phyloP scores from a whole-genome alignment of 2,113 vertebrate species.

The Leptocoma aspasia region DNA sequence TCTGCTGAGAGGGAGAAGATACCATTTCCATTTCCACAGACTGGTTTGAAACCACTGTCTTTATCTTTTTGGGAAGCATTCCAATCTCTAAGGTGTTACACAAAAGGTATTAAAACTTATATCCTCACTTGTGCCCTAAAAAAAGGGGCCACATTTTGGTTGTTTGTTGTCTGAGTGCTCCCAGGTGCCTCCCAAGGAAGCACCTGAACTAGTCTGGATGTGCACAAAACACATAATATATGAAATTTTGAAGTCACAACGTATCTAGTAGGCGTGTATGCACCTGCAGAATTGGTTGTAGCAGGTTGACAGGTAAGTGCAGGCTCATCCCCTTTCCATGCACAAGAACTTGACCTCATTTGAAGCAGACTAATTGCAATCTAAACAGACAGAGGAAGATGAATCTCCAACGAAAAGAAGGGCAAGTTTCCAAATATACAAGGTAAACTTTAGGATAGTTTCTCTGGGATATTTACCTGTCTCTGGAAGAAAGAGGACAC shows the following conservation, averaged over 20 bases:
- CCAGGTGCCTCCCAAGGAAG: background rate
- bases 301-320: background rate
- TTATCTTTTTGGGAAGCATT: background rate
- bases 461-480: background rate
- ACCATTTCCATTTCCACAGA: background rate
- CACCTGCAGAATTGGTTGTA: background rate
- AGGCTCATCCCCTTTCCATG: background rate
- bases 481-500: background rate
- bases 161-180: background rate
- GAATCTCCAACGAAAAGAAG: background rate
- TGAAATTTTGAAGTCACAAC: background rate
- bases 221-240: background rate
- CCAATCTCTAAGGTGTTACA: background rate
- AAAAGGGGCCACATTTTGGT: background rate
- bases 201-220: background rate
- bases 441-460: background rate
- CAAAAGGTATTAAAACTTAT: background rate
- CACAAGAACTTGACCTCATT: background rate
- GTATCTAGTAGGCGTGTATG: rapidly evolving
- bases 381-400: background rate
- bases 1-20: background rate
- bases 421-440: background rate
- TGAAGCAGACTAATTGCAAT: background rate
- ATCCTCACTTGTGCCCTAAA: background rate
- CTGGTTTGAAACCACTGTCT: background rate